Base-by-base conservation (phyloP, 2,113 vertebrate genomes). In the Zingel zingel region DNA sequence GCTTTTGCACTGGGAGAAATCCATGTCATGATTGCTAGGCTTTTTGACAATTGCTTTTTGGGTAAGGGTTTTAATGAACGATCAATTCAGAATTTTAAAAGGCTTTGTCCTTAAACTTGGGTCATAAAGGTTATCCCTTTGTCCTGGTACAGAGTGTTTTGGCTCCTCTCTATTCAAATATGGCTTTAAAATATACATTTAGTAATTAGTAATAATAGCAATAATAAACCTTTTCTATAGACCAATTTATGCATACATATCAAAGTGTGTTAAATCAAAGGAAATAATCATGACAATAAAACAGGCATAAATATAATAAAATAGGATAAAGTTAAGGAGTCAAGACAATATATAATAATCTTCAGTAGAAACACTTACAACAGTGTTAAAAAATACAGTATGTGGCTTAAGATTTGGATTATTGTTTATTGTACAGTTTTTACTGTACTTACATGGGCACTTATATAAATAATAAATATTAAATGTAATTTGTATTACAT, bases 141-240 rank as follows among this genome's bases (percentile, higher is more conserved):
- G n/a, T 45, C 15, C 57, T 14, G 25, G 16, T 16, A 11, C 71
- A 50, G n/a, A n/a, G 23, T 45, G 3, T 57, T 25, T 6, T 27
- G 36, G 39, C 30, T 43, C 15, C 9, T 27, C 3, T 64, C 15
- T 43, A 2, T 27, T 43, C 0, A 10, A 43, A 1, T 39, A 25
- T 62, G 25, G 4, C 27, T 61, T 62, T 36, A 74, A 74, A 73
- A 48, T 33, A 4, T 19, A 62, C 45, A 67, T 72, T 71, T 33
- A 33, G 5, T 30, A 30, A 30, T 30, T 30, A 30, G 30, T 33
- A 33, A 33, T 33, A 33, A 33, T 33, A 33, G 30, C 5, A 33
- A 5, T 33, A 33, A 33, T 33, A 33, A 33, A 5, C 30, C 30
- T 33, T 33, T 33, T 33, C 0, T 33, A 33, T 33, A 33, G 30